Evolutionary conservation across 2,113 vertebrate species (phyloP).

Genomic region (Gorsachius goisagi): DNA sequence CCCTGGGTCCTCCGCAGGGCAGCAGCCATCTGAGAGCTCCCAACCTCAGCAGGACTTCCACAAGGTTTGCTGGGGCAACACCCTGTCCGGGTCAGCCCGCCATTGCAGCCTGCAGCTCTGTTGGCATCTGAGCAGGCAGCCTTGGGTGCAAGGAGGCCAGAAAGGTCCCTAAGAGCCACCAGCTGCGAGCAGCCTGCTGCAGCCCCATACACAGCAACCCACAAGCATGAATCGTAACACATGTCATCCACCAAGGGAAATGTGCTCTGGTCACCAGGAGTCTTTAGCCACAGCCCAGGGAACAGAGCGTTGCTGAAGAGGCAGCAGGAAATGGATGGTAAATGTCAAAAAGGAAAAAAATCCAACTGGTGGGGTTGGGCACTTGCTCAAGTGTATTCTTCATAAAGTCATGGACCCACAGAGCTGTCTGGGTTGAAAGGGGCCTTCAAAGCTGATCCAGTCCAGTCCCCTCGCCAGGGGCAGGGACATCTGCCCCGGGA

Average conservation of each 20-base stretch:
- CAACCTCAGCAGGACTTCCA: background rate
- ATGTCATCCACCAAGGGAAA: background rate
- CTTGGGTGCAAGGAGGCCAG: background rate
- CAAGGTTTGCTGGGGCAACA: background rate
- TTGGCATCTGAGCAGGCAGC: background rate
- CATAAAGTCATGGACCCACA: background rate
- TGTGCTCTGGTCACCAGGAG: background rate
- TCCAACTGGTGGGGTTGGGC: background rate
- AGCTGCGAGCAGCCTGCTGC: background rate
- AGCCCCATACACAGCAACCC: background rate
- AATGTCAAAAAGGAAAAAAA: background rate
- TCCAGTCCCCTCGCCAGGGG: too few relatives aligned
- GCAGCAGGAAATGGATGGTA: background rate
- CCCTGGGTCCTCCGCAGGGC: background rate
- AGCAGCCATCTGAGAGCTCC: background rate
- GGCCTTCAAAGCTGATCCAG: background rate
- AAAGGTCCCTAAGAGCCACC: background rate
- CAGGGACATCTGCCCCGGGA: accelerated
- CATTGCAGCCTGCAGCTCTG: background rate
- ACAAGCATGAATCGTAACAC: background rate
- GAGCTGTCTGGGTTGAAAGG: background rate
- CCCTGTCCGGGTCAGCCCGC: background rate
- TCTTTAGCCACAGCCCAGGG: background rate
- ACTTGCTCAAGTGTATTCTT: background rate
- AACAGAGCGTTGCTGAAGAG: background rate